Percentiles rank a stretch among this genome's conserved stretches.
Evolutionary conservation across 1,140 invertebrate genomes (phyloP).

Genomic region (Acromyrmex echinatior): DNA sequence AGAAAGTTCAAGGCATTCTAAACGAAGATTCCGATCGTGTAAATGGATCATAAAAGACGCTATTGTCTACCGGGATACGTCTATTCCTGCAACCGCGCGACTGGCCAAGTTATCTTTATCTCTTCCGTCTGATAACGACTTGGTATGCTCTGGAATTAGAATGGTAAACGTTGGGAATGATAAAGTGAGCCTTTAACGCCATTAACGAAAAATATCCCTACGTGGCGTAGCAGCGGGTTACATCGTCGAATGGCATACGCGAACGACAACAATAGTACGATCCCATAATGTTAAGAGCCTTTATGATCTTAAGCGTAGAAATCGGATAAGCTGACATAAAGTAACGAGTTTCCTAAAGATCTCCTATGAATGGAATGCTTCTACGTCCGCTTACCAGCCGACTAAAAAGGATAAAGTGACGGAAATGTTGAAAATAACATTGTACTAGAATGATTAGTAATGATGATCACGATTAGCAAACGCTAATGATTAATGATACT

Average conservation of each 20-base stretch:
- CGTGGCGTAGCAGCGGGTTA: not conserved
- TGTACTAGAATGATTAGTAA: not conserved
- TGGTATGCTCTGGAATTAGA: constrained; percentile 38
- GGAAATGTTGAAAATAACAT: not conserved
- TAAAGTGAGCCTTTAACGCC: constrained; percentile 7
- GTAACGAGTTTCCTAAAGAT: constrained; percentile 38
- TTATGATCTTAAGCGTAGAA: constrained; percentile 39
- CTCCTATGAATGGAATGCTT: not conserved
- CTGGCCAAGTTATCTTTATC: constrained; percentile 55
- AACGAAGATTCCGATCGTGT: constrained; percentile 31
- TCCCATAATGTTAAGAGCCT: constrained; percentile 39
- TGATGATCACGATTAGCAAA: not conserved
- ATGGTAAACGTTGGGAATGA: constrained; percentile 14
- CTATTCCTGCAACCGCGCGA: not conserved
- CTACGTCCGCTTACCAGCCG: not conserved
- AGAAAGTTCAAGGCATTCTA: constrained; percentile 18
- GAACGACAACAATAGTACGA: constrained; percentile 43
- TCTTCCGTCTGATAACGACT: constrained; percentile 27
- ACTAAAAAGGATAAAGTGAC: not conserved
- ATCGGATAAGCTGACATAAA: constrained; percentile 44
- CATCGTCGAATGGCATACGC: constrained; percentile 5
- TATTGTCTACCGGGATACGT: constrained; percentile 14
- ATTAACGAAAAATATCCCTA: constrained; percentile 14
- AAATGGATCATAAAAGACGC: constrained; percentile 44
- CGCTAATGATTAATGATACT: not conserved